Base-by-base conservation (phyloP, 2,113 vertebrate species). In the Cepphus grylle region DNA sequence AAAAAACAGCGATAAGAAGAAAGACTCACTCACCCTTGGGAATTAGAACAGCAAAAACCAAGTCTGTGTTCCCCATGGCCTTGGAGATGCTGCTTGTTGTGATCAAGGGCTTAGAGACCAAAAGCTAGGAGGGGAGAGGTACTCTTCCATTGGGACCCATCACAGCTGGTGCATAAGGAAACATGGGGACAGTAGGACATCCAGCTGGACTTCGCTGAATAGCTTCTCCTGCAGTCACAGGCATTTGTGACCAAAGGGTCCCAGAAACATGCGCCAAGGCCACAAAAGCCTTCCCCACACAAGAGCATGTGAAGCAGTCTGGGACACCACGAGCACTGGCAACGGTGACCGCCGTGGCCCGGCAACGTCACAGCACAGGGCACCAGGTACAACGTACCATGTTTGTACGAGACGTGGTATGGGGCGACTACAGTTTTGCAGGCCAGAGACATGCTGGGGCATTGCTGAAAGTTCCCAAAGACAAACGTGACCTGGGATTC, bases 241-340 rank as follows among this genome's bases (percentile, higher is more conserved):
- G 4, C 3, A 18, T 23, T 11, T n/a, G 40, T 16, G 40, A 32
- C 17, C 34, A 86, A 36, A 43, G 12, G 12, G 11, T 21, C 5
- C 11, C 42, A 89, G 40, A 42, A 62, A 66, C 2, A 12, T 27
- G 13, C 40, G 13, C 32, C 59, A 78, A 23, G 50, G 26, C 26
- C 62, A 67, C 73, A 38, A 67, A 56, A 55, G 12, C 17, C 23
- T 67, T 72, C 25, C 26, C 80, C 40, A 30, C 55, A 26, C 42
- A 30, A 12, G 15, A 71, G 17, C 25, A n/a, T 0, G 0, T 15
- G 73, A n/a, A 63, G 19, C 38, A 19, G 18, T 9, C 10, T 18
- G 67, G 82, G 78, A 53, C 40, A 52, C 29, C 34, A 38, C 5
- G 7, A 81, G 16, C 12, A 14, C 40, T 53, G n/a, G 34, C 19